Evolutionary conservation across 2,888 invertebrate species (phyloP).

Genomic region (Saturnia pavonia): DNA sequence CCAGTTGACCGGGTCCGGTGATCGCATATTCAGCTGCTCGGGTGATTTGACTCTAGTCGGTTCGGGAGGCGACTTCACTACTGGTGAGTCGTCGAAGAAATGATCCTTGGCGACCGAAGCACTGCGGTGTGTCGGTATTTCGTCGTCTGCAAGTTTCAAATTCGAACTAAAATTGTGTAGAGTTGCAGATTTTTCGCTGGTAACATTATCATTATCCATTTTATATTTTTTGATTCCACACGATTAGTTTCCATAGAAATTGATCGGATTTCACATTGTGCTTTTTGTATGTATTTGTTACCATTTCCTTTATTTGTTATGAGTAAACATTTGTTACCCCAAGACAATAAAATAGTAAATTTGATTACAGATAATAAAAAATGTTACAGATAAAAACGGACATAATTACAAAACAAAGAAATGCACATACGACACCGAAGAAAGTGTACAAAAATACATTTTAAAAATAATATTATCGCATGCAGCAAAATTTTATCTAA

Average conservation of each 20-base stretch:
- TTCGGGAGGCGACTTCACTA: slow-evolving; percentile 96
- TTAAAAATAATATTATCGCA: slow-evolving; percentile 32
- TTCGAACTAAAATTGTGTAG: not conserved
- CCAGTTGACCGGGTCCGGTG: slow-evolving; percentile 97
- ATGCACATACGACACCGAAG: slow-evolving; percentile 9
- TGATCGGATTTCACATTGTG: not conserved
- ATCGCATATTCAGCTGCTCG: slow-evolving; percentile 95
- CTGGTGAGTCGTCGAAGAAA: slow-evolving; percentile 80
- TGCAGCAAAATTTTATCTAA: slow-evolving; percentile 39
- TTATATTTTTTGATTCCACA: not conserved
- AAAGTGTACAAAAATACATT: not conserved
- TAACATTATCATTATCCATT: not conserved
- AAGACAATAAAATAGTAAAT: not conserved
- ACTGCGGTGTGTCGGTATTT: slow-evolving; percentile 74
- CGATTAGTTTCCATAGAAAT: not conserved
- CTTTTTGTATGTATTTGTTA: not conserved
- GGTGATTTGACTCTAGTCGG: slow-evolving; percentile 96
- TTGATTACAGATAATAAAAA: not conserved
- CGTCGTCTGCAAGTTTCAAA: slow-evolving; percentile 62
- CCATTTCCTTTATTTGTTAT: not conserved
- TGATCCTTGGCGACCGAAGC: slow-evolving; percentile 79
- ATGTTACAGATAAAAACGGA: not conserved
- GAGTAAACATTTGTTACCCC: too few relatives aligned
- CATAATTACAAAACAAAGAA: not conserved
- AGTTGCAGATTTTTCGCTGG: not conserved